A percentile compares a stretch with the other conserved stretches of the same genome.
Evolutionary conservation across 1,140 invertebrate species (phyloP).

Genomic region (Drosophila pectinifera): DNA sequence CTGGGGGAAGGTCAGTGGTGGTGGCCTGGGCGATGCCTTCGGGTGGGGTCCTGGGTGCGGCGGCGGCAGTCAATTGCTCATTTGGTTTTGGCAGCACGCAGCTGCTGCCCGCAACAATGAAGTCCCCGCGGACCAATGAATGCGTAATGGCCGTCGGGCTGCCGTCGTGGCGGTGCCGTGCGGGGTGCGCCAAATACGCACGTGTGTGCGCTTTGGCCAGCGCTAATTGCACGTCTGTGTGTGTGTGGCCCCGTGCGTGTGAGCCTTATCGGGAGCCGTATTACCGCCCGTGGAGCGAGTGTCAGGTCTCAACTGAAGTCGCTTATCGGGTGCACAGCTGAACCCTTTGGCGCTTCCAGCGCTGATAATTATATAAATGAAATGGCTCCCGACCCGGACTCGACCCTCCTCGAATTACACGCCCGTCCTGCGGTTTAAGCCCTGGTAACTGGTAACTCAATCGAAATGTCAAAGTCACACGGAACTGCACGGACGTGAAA

Average conservation of each 20-base stretch:
- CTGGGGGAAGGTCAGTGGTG: conserved; percentile 16
- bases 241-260: conserved; percentile 36
- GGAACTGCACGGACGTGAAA: conserved; percentile 50
- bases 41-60: conserved; percentile 8
- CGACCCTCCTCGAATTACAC: conserved; percentile 32
- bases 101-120: conserved; percentile 67
- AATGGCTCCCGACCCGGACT: conserved; percentile 20
- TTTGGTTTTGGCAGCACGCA: conserved; percentile 81
- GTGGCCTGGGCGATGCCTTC: background rate
- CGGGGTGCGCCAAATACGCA: conserved; percentile 13
- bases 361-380: conserved; percentile 75
- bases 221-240: conserved; percentile 52
- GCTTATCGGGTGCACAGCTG: conserved; percentile 72
- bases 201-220: conserved; percentile 34
- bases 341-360: conserved; percentile 65
- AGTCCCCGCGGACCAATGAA: conserved; percentile 78
- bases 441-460: conserved; percentile 71
- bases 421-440: conserved; percentile 6
- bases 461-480: conserved; percentile 75
- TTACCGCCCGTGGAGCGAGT: conserved; percentile 35
- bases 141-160: conserved; percentile 68
- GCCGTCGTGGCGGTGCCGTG: background rate
- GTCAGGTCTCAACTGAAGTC: conserved; percentile 66
- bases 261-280: conserved; percentile 66
- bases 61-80: conserved; percentile 76